phyloP scores from a whole-genome alignment of 2,888 invertebrate genomes.

The Urechis unicinctus region DNA sequence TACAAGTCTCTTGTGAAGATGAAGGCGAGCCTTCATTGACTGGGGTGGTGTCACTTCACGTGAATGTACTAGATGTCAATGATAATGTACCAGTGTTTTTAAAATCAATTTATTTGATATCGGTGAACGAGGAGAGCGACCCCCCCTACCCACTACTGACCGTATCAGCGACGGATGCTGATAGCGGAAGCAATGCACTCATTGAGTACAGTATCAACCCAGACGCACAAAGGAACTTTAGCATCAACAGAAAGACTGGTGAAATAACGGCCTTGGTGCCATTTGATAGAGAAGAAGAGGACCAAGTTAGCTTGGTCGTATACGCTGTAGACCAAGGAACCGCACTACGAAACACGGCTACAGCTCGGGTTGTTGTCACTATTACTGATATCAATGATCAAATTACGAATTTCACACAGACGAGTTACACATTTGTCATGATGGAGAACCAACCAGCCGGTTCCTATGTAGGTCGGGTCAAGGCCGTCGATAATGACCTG shows the following conservation, averaged over 20 bases:
- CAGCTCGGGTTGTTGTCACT: conserved; percentile 6
- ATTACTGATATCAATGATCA: conserved; percentile 10
- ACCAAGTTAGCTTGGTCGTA: conserved; percentile 3
- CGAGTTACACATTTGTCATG: conserved; percentile 5
- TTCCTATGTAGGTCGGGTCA: conserved; percentile 8
- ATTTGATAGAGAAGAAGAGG: conserved; percentile 4
- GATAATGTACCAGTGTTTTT: conserved; percentile 12
- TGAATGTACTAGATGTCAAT: conserved; percentile 12
- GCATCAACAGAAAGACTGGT: conserved; percentile 5
- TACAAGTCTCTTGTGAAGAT: conserved; percentile 9
- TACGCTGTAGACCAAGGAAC: neutral
- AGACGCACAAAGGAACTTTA: conserved; percentile 5
- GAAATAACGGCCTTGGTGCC: conserved; percentile 1
- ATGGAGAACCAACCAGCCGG: conserved; percentile 6
- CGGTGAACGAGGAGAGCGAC: conserved; percentile 10
- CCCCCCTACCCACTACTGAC: too few relatives aligned
- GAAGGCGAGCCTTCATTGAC: neutral
- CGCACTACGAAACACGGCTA: conserved; percentile 4
- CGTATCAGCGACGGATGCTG: conserved; percentile 8
- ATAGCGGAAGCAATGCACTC: conserved; percentile 5
- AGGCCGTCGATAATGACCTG: conserved; percentile 10
- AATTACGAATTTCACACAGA: conserved; percentile 3
- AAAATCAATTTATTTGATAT: conserved; percentile 1
- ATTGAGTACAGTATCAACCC: conserved; percentile 2
- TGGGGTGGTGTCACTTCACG: neutral